phyloP scores from a whole-genome alignment of 2,797 vertebrate genomes.

The Alauda arvensis region DNA sequence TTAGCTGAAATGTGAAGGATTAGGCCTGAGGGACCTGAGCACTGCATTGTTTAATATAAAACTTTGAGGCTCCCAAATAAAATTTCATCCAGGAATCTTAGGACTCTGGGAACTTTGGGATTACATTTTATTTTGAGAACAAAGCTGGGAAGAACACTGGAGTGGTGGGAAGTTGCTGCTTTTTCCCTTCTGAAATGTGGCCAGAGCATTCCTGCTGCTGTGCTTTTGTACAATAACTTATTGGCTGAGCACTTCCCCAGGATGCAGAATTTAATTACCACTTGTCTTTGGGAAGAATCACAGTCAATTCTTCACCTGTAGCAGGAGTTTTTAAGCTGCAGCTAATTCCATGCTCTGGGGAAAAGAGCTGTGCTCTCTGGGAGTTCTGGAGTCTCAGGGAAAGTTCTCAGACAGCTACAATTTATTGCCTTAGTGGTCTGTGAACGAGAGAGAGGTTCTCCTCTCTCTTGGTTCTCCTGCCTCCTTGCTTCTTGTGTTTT shows the following conservation, averaged over 20 bases:
- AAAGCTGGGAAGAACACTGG: neutral
- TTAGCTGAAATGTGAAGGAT: neutral
- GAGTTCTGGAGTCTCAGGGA: neutral
- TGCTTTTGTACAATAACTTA: neutral
- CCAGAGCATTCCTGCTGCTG: neutral
- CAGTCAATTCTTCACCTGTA: neutral
- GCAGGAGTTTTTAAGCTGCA: neutral
- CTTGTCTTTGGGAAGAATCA: neutral
- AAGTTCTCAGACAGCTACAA: neutral
- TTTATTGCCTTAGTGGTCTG: neutral
- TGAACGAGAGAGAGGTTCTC: neutral
- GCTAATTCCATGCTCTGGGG: neutral
- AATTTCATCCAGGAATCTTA: neutral
- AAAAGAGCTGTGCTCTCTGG: neutral
- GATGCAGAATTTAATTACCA: conserved; percentile 3
- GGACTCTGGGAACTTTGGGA: neutral
- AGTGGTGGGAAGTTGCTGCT: neutral
- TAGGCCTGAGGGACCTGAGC: neutral
- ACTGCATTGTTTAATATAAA: neutral
- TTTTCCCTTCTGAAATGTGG: neutral
- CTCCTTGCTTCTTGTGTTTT: neutral
- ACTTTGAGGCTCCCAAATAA: neutral
- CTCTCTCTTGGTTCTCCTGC: neutral
- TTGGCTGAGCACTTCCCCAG: neutral
- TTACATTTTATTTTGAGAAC: conserved; percentile 26